Percentiles rank a stretch among this genome's conserved stretches.
These are phyloP conservation scores for Meteorus colon DNA, from an alignment of 2,888 invertebrate species.

Conservation along the genomic window DNA sequence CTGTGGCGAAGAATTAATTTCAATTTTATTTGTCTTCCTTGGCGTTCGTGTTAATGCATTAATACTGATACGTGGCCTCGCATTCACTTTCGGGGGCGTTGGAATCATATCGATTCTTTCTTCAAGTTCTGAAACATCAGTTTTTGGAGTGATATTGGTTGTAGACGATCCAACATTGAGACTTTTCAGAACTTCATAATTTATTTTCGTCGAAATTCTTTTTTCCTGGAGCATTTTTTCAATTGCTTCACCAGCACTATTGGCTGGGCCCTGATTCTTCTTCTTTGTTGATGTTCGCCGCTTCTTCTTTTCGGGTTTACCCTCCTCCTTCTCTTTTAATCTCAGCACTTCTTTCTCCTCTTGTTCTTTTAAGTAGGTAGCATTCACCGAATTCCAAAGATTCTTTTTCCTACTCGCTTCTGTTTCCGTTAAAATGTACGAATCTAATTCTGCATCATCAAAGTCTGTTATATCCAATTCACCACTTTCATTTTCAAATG, in stretches of 20 bases:
- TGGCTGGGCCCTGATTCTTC: slow-evolving; percentile 80
- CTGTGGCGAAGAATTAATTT: not conserved
- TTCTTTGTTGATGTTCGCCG: slow-evolving; percentile 80
- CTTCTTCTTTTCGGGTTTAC: slow-evolving; percentile 88
- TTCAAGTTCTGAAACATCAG: not conserved
- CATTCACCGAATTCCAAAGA: slow-evolving; percentile 92
- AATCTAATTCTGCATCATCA: slow-evolving; percentile 93
- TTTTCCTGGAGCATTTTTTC: slow-evolving; percentile 97
- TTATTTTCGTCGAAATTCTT: slow-evolving; percentile 96
- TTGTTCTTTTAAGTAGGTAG: slow-evolving; percentile 88
- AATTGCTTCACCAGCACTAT: slow-evolving; percentile 85
- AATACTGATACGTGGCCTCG: not conserved
- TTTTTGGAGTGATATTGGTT: not conserved
- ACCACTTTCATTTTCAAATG: slow-evolving; percentile 56
- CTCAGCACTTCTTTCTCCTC: slow-evolving; percentile 89
- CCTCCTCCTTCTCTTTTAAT: slow-evolving; percentile 88
- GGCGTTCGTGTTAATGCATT: slow-evolving; percentile 21
- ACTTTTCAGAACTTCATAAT: slow-evolving; percentile 95
- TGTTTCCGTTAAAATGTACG: slow-evolving; percentile 86
- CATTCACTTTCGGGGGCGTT: not conserved
- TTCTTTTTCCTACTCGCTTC: slow-evolving; percentile 88
- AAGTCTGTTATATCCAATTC: slow-evolving; percentile 84
- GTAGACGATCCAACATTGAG: slow-evolving; percentile 74
- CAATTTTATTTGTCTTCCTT: slow-evolving; percentile 32
- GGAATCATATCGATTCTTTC: not conserved